A percentile compares a stretch with the other conserved stretches of the same genome.
Conservation (phyloP, 2,113 vertebrate genomes). For the Illadopsis cleaveri region DNA sequence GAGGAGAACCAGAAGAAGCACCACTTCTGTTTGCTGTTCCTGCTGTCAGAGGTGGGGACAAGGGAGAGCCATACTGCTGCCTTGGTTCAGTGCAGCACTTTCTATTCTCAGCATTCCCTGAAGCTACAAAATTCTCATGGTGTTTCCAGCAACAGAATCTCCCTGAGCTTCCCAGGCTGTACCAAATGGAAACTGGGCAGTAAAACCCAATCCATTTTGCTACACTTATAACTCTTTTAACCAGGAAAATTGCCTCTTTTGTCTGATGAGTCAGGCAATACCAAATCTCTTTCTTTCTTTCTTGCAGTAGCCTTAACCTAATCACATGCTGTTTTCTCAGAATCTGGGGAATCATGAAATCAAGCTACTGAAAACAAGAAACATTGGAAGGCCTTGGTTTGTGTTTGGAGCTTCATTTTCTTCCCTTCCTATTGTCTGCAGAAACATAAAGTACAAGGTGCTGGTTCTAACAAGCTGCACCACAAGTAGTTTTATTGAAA, state of each 20-base stretch:
- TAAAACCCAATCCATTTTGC: neutral
- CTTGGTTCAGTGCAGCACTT: neutral
- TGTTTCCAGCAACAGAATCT: neutral
- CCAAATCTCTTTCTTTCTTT: neutral
- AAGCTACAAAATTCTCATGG: neutral
- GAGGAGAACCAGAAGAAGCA: neutral
- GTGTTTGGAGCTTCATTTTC: neutral
- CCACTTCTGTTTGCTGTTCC: neutral
- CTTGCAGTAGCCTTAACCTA: neutral
- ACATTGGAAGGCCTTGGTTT: neutral
- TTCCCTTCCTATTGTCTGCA: neutral
- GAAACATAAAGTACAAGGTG: neutral
- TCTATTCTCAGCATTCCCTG: neutral
- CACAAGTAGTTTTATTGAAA: neutral
- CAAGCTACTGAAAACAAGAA: neutral
- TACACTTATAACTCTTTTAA: neutral
- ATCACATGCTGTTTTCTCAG: neutral
- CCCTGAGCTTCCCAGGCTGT: neutral
- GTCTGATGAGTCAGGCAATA: neutral
- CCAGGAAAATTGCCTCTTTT: neutral
- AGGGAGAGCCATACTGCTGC: neutral
- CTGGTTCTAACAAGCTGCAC: neutral
- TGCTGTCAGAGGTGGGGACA: neutral
- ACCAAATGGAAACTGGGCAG: neutral
- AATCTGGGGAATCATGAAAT: neutral